Conservation (phyloP, 2,888 invertebrate species). For the Xestobium rufovillosum region DNA sequence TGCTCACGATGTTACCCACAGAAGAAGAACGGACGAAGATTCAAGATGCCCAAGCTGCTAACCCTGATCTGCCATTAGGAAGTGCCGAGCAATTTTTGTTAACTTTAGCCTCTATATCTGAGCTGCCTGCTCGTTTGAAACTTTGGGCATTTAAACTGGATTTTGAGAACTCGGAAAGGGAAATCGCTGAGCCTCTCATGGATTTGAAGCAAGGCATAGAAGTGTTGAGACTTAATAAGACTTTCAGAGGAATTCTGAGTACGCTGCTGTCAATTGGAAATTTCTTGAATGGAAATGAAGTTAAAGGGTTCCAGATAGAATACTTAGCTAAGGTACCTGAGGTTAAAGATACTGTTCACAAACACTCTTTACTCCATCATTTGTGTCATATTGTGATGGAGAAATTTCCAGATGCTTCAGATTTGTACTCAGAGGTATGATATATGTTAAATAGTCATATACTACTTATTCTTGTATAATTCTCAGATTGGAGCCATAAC, state of each 20-base stretch:
- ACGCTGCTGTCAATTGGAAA: conserved; percentile 88
- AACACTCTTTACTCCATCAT: conserved; percentile 95
- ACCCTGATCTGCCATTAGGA: conserved; percentile 85
- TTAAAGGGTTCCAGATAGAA: conserved; percentile 95
- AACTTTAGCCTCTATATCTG: conserved; percentile 90
- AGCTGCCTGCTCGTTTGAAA: conserved; percentile 84
- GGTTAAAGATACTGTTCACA: conserved; percentile 98
- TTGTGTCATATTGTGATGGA: conserved; percentile 96
- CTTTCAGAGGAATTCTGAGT: conserved; percentile 90
- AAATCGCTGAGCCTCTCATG: conserved; percentile 98
- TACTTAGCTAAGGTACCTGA: conserved; percentile 96
- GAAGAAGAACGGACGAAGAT: conserved; percentile 89
- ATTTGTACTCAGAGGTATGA: conserved; percentile 91
- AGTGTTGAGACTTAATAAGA: conserved; percentile 81
- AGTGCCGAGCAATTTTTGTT: conserved; percentile 98
- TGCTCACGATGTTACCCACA: conserved; percentile 93
- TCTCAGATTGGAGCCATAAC: conserved; percentile 78
- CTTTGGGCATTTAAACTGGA: conserved; percentile 99
- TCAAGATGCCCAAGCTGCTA: conserved; percentile 88
- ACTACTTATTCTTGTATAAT: neutral
- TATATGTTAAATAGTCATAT: neutral
- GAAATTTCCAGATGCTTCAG: conserved; percentile 89
- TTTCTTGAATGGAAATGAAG: conserved; percentile 87
- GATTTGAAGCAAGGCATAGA: conserved; percentile 96
- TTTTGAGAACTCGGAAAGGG: conserved; percentile 95